Base-by-base conservation (phyloP, 1,140 invertebrate genomes). In the Galleria mellonella region DNA sequence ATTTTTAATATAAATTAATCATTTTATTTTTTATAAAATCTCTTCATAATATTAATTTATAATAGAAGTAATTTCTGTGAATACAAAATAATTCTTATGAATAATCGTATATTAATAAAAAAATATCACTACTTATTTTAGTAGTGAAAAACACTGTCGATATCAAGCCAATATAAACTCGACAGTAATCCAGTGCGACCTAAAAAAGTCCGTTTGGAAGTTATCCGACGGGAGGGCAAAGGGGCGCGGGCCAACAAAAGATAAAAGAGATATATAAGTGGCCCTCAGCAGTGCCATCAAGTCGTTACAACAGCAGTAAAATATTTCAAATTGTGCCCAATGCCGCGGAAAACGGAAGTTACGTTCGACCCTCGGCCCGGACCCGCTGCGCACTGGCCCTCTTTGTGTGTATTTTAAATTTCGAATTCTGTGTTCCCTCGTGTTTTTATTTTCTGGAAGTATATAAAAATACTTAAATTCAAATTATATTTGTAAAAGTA, bases 201-300 rank as follows among this genome's bases (percentile, higher is more conserved):
- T 37, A 74, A 81, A 78, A 74, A 76, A 64, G 48, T 56, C 62
- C 43, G 43, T 48, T 43, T 50, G 57, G 66, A 61, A 73, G 62
- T 75, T 70, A 68, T 69, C 67, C 68, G 38, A 32, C 59, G 39
- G 50, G 65, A 78, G 69, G 77, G 71, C 68, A 72, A 67, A 67
- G 61, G 65, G 73, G 70, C 60, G 67, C 68, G 71, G 67, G 66
- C 68, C 61, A 71, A 78, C 78, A 76, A 82, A 74, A 82, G 76
- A 84, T 84, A 84, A 82, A 83, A 79, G 76, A 81, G 81, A 84
- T 81, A 81, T 84, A 84, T 77, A 84, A 84, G 81, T 84, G 72
- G 81, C 81, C 78, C 76, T 81, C 71, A 67, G 70, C 72, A 73
- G 67, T 63, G 67, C 76, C 76, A 84, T 84, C 74, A 79, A 81